Percentiles rank a stretch among this genome's conserved stretches.
These are phyloP conservation scores for Mactromeris polynyma DNA, from an alignment of 2,888 invertebrate genomes.

Conservation along the genomic window DNA sequence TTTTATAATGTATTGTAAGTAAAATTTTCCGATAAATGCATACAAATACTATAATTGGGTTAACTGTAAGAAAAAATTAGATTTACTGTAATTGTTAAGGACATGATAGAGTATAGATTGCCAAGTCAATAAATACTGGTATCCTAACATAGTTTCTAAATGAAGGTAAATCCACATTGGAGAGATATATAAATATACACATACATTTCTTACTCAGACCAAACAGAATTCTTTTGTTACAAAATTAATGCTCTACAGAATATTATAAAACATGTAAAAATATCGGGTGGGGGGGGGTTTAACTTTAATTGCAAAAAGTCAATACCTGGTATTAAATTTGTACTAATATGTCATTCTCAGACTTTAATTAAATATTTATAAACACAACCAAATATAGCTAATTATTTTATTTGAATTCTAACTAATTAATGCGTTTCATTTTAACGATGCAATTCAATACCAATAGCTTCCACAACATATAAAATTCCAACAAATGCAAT, in stretches of 20 bases:
- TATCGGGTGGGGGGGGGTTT: too few species aligned
- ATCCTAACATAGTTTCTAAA: too few species aligned
- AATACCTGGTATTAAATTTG: neutral
- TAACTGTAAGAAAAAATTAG: neutral
- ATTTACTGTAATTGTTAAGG: neutral
- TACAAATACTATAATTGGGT: neutral
- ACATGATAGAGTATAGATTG: neutral
- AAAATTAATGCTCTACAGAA: too few species aligned
- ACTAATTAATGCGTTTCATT: neutral
- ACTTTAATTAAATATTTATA: neutral
- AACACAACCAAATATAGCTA: neutral
- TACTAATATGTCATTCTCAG: neutral
- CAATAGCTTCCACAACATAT: neutral
- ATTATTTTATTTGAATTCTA: neutral
- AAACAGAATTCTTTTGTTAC: too few species aligned
- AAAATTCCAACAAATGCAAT: neutral
- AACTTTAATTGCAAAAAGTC: neutral
- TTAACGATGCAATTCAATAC: neutral
- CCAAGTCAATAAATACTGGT: too few species aligned
- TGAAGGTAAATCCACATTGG: too few species aligned
- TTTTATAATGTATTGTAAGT: conserved; percentile 15
- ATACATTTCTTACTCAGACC: too few species aligned
- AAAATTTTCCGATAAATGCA: neutral
- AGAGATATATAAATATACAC: too few species aligned
- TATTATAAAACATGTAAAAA: too few species aligned